A percentile compares a stretch with the other conserved stretches of the same genome.
phyloP scores from a whole-genome alignment of 2,888 invertebrate genomes.

The Sminthurinus aureus region DNA sequence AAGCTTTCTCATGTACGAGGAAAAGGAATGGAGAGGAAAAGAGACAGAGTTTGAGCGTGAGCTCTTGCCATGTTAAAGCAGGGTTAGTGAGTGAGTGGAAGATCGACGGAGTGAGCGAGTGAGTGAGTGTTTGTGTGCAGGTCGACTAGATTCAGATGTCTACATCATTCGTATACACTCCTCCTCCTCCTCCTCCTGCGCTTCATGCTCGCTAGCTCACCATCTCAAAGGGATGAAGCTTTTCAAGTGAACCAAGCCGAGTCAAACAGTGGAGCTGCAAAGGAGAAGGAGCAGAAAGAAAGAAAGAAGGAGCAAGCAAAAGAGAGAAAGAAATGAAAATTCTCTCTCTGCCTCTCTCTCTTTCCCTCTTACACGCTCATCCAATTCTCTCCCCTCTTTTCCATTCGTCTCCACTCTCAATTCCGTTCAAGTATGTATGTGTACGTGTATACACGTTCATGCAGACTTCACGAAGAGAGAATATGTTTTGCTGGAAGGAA shows the following conservation, averaged over 20 bases:
- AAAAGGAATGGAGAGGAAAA: not conserved
- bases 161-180: not conserved
- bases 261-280: not conserved
- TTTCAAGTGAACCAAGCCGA: slow-evolving; percentile 1
- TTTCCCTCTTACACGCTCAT: not conserved
- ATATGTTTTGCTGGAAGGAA: not conserved
- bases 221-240: slow-evolving; percentile 10
- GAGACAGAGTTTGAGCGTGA: not conserved
- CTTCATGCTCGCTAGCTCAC: not conserved
- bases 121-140: not conserved
- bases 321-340: slow-evolving; percentile 14
- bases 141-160: not conserved
- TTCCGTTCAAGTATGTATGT: not conserved
- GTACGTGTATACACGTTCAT: not conserved
- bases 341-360: not conserved
- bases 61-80: too few relatives aligned
- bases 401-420: not conserved
- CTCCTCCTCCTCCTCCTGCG: not conserved
- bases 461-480: not conserved
- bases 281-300: not conserved
- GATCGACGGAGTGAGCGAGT: not conserved
- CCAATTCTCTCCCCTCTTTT: slow-evolving; percentile 17
- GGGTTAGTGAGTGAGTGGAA: too few relatives aligned
- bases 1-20: not conserved
- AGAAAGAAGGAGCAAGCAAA: not conserved